Base-by-base conservation (phyloP, 2,888 invertebrate genomes). In the Drosophila histrio region DNA sequence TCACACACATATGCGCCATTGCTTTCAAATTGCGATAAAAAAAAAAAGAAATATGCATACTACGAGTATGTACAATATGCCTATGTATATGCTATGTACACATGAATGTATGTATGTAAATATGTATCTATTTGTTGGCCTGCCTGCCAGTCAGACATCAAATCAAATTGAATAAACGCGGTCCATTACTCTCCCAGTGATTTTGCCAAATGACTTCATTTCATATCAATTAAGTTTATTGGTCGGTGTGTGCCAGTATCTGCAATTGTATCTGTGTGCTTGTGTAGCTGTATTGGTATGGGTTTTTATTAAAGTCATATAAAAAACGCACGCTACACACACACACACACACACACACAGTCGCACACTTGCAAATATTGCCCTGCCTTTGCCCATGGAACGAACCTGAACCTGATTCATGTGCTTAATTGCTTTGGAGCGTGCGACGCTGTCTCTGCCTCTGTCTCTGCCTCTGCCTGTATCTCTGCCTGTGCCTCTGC, bases 161-260 rank as follows among this genome's bases (percentile, higher is more conserved):
- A 81, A 81, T 81, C 78, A 81, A 88, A 86, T 88, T 88, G 86
- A 83, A 86, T 88, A 83, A 88, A 69, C 72, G 75, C 74, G 78
- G 77, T 79, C 79, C 74, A 81, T 81, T 87, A 83, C 66, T 74
- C 70, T 70, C 47, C 65, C 79, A 69, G 79, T 79, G 84, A 78
- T 81, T 79, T 80, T 87, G 87, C 89, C 89, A 90, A 91, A 89
- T 90, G 91, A 90, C 89, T 91, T 88, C 90, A 91, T 90, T 90
- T 89, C 85, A 89, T 89, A 90, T 91, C 90, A 91, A 90, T 90
- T 90, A 90, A 87, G 84, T 89, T 88, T 88, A 86, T 88, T 78
- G 88, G 73, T 64, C 80, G 72, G 59, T 64, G 43, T 68, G 34
- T 47, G 15, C 56, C 30, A 50, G 22, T 50, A 13, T 49, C 9